These are phyloP conservation scores for Teleogryllus occipitalis DNA, from an alignment of 1,140 invertebrate genomes.

Conservation along the genomic window DNA sequence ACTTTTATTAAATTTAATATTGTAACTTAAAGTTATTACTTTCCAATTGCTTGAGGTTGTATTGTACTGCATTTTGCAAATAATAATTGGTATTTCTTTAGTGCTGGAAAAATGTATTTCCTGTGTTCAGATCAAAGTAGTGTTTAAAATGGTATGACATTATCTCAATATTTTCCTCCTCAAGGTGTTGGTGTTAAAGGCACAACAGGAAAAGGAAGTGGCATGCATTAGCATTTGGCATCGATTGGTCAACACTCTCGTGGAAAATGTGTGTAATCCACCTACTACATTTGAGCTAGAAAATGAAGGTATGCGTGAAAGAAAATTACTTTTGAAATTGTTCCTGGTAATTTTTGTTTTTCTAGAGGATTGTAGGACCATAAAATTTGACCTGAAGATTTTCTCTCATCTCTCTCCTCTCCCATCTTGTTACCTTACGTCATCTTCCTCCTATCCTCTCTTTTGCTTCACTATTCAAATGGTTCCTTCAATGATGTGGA, in stretches of 20 bases:
- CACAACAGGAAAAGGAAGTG: conserved; percentile 76
- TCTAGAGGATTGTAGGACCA: no score
- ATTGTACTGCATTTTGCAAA: neutral
- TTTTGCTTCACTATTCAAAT: no score
- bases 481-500: no score
- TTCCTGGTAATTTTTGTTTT: no score
- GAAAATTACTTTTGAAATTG: no score
- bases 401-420: no score
- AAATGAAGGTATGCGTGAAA: conserved; percentile 48
- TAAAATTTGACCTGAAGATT: no score
- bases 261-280: conserved; percentile 64
- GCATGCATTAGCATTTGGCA: conserved; percentile 86
- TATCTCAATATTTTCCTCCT: neutral
- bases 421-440: no score
- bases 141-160: neutral
- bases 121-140: neutral
- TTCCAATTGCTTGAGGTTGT: neutral
- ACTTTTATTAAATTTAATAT: conserved; percentile 37
- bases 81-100: neutral
- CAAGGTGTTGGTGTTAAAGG: conserved; percentile 65
- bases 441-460: no score
- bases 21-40: neutral
- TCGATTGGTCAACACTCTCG: conserved; percentile 75
- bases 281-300: conserved; percentile 47
- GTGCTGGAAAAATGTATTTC: neutral